These are phyloP conservation scores for Acropora tenuis DNA, from an alignment of 64 coral and sea anemone genomes.

Conservation along the genomic window DNA sequence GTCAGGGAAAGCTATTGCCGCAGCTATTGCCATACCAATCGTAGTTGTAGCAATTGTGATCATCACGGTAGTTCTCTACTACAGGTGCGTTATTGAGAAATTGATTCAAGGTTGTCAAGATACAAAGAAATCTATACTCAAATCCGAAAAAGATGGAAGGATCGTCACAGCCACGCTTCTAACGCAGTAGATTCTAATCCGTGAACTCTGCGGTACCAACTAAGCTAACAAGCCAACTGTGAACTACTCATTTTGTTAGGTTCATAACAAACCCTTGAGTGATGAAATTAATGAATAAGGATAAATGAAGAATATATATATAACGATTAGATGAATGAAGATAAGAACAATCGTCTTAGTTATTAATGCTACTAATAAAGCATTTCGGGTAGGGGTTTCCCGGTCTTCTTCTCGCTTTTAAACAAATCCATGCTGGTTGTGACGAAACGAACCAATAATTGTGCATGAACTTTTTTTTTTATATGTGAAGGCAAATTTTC, in stretches of 20 bases:
- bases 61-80: conserved; percentile 3
- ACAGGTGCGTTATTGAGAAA: not conserved
- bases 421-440: too few relatives aligned
- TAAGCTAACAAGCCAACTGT: not conserved
- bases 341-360: not conserved
- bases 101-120: not conserved
- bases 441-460: too few relatives aligned
- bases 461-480: too few relatives aligned
- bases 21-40: not conserved
- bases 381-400: too few relatives aligned
- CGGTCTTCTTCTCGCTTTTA: too few relatives aligned
- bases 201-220: not conserved
- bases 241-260: not conserved
- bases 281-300: not conserved
- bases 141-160: not conserved
- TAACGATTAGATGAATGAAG: not conserved
- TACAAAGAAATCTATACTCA: not conserved
- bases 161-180: not conserved
- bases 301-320: not conserved
- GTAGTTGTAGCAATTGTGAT: not conserved
- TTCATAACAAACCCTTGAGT: not conserved
- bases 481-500: too few relatives aligned
- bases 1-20: not conserved
- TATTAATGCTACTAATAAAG: too few relatives aligned
- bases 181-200: not conserved